phyloP scores from a whole-genome alignment of 2,888 invertebrate genomes.

The Leptinotarsa rubiginosa region DNA sequence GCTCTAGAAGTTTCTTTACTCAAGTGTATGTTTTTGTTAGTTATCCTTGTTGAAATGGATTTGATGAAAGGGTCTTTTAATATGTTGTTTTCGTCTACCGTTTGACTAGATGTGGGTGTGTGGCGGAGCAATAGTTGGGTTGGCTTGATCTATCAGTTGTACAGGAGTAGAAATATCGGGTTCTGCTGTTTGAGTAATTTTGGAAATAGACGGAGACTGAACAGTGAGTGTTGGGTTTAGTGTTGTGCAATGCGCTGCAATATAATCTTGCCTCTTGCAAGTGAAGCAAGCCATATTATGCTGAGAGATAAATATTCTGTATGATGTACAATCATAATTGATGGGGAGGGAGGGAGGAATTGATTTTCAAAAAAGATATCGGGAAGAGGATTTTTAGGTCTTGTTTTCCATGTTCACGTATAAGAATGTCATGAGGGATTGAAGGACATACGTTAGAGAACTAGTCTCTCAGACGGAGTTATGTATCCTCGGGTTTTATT shows the following conservation, averaged over 20 bases:
- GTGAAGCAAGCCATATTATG: not conserved
- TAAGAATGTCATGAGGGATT: no score
- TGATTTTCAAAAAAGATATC: not conserved
- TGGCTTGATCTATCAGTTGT: not conserved
- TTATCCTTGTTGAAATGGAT: not conserved
- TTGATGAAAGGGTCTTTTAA: not conserved
- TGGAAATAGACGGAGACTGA: not conserved
- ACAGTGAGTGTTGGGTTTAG: not conserved
- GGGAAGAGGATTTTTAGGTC: slow-evolving; percentile 18
- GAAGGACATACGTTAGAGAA: slow-evolving; percentile 40
- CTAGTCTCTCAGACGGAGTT: slow-evolving; percentile 44
- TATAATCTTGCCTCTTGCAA: not conserved
- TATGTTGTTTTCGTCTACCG: not conserved
- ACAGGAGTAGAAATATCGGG: not conserved
- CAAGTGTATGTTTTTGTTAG: not conserved
- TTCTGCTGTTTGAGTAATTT: not conserved
- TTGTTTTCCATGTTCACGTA: no score
- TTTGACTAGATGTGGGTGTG: not conserved
- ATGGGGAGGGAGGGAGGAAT: slow-evolving; percentile 19
- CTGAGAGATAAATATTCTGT: slow-evolving; percentile 40
- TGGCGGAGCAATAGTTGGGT: not conserved
- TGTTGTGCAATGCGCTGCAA: not conserved
- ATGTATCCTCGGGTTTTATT: slow-evolving; percentile 45
- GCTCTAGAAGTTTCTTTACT: not conserved
- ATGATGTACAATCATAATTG: slow-evolving; percentile 35